These are phyloP conservation scores for Amphiduros pacificus DNA, from an alignment of 2,888 invertebrate genomes.

Conservation along the genomic window DNA sequence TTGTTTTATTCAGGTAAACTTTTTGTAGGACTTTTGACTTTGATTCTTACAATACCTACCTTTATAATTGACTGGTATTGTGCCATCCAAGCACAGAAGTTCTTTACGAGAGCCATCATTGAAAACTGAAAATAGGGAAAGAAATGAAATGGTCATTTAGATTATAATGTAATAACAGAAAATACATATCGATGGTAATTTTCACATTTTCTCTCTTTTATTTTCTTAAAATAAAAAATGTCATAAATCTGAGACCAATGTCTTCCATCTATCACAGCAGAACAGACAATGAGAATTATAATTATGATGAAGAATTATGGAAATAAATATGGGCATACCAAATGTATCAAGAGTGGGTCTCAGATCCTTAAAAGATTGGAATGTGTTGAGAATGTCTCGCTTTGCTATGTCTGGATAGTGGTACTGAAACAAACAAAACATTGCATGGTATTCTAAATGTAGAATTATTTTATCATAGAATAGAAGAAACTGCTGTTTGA, in stretches of 20 bases:
- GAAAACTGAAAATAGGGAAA: conserved; percentile 69
- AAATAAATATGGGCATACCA: conserved; percentile 65
- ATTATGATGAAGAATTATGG: no score
- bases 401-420: conserved; percentile 68
- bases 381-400: conserved; percentile 70
- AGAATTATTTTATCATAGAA: neutral
- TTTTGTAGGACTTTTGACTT: no score
- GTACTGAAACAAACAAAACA: conserved; percentile 25
- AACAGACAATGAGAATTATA: no score
- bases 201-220: no score
- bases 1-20: no score
- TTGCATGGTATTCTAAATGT: neutral
- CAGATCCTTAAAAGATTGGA: conserved; percentile 70
- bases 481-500: neutral
- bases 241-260: neutral
- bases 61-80: conserved; percentile 89
- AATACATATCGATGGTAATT: no score
- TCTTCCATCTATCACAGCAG: no score
- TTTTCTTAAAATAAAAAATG: neutral
- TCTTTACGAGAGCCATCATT: conserved; percentile 83
- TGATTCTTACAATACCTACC: conserved; percentile 68
- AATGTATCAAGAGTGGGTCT: conserved; percentile 70
- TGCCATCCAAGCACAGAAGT: conserved; percentile 83
- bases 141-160: neutral
- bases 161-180: no score